Evolutionary conservation across 2,797 vertebrate species (phyloP), one percentile per base, ranked within the genome.

Genomic region (Sebastes itinus): DNA sequence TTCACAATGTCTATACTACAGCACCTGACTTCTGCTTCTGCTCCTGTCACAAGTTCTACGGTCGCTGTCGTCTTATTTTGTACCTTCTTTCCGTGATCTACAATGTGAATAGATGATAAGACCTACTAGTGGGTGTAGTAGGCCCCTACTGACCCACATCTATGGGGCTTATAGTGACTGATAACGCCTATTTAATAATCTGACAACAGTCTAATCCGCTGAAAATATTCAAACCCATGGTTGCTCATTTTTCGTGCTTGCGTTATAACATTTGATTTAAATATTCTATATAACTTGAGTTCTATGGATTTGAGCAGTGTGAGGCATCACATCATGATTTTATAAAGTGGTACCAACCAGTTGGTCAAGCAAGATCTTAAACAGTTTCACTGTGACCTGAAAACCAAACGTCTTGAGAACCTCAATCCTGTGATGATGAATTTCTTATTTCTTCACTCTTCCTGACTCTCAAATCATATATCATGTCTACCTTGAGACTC

Each of bases 1-100:
- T 42, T 42, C 0, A 16, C 38, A 42, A 42, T 42, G 6, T 42
- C 14, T 42, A 6, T 42, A 14, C 5, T 42, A 42, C 0, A 0
- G 38, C 6, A 0, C 38, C 38, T 7, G 14, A 42, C 38, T 42
- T 42, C 38, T 1, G 38, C 0, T 42, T 42, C 38, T 42, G 38
- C 38, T 42, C 38, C 38, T 42, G 38, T 42, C 14, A 0, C 0
- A 42, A 42, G 38, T 42, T 42, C 38, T 42, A 42, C 6, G 1
- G 38, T 42, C 13, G 14, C 6, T 42, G 6, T 16, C 6, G 0
- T 42, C 38, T 42, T 42, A 42, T 42, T 42, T 42, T 42, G 38
- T 7, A 42, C 38, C 38, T 1, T 42, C 38, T 42, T 42, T 42
- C 38, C 6, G 0, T 42, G 38, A 42, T 16, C 6, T 7, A 42